Evolutionary conservation across 1,140 invertebrate species (phyloP).

Genomic region (Aphidius gifuensis): DNA sequence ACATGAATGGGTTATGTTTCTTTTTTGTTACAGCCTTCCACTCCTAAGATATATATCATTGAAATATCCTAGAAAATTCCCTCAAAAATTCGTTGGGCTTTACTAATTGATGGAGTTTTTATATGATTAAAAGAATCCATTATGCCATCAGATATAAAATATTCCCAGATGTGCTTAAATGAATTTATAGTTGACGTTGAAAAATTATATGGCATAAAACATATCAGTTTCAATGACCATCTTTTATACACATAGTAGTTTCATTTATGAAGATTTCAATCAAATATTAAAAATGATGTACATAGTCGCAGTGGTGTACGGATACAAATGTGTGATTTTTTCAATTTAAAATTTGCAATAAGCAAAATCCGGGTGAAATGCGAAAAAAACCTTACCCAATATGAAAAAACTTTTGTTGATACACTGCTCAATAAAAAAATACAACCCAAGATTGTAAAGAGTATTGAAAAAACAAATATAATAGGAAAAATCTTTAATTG

Average conservation of each 20-base stretch:
- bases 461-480: no score
- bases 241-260: conserved; percentile 25
- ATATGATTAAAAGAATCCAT: conserved; percentile 26
- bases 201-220: conserved; percentile 26
- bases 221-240: conserved; percentile 33
- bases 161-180: conserved; percentile 14
- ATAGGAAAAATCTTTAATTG: no score
- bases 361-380: no score
- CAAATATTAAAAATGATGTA: conserved; percentile 15
- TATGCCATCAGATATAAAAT: conserved; percentile 20
- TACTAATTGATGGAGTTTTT: conserved; percentile 30
- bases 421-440: no score
- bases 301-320: conserved; percentile 22
- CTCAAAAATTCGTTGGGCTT: conserved; percentile 31
- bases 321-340: conserved; percentile 21
- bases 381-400: no score
- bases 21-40: conserved; percentile 31
- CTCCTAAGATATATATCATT: conserved; percentile 26
- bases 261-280: conserved; percentile 25
- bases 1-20: conserved; percentile 33
- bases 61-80: no score
- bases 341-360: conserved; percentile 3
- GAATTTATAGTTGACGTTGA: conserved; percentile 19
- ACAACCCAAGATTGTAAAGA: no score
- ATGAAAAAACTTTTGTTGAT: no score